Evolutionary conservation across 2,113 vertebrate genomes (phyloP), one percentile per base, ranked within the genome.

Genomic region (Petrocephalus microphthalmus): DNA sequence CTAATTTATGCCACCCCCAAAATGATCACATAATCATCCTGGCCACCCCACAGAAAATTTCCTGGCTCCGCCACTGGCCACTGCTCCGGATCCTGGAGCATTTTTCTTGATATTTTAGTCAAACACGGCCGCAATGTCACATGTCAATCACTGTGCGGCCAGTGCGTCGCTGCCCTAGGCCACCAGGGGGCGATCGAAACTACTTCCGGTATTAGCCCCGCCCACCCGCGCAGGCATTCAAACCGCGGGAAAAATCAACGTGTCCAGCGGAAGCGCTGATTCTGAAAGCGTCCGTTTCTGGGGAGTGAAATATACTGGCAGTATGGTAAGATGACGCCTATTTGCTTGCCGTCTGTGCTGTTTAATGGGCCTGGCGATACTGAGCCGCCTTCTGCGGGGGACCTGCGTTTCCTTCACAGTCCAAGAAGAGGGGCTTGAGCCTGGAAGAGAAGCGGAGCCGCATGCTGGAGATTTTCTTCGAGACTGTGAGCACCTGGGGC

Each of bases 381-480:
- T 84, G 29, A 42, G 8, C 3, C 52, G 17, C n/a, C 1, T 51
- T 88, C 15, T 90, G 17, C 64, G 20, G 87, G 2, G 57, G 45
- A 22, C 25, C 47, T 4, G 25, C 56, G 49, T 89, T 90, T 88
- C 15, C 84, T 88, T 93, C 92, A 42, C 92, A 99, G 98, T 99
- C 98, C 1, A 99, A 98, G 95, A 99, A 98, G 93, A 99, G 97
- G 92, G 98, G 98, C 60, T 92, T 99, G 64, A 99, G 97, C 92
- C 93, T 96, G 91, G 98, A 99, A 90, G 98, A 99, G 94, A 99
- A 99, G 92, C 97, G 98, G 93, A 92, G 91, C 54, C 97, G 97
- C 4, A 99, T 99, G 98, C 97, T 99, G 97, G 98, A 99, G 92
- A 98, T 99, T 91, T 99, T 99, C 94, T 98, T 98, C 95, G 98